phyloP scores from a whole-genome alignment of 2,797 vertebrate species.

The Fistularia tabacaria region DNA sequence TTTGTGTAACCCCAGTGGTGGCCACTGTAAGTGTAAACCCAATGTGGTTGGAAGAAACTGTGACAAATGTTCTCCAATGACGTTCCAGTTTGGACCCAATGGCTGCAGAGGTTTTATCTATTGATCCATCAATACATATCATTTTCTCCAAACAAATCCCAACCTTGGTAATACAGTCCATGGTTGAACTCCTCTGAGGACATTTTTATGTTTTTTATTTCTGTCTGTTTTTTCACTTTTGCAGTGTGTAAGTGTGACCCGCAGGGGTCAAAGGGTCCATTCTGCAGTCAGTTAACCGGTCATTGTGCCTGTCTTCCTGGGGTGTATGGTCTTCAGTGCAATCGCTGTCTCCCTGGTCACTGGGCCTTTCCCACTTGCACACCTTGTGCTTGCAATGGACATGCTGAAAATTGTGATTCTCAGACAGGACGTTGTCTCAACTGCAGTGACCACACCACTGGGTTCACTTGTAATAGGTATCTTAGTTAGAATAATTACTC shows the following conservation, averaged over 20 bases:
- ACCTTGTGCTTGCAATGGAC: constrained; percentile 89
- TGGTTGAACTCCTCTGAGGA: too few relatives aligned
- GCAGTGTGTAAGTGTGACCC: constrained; percentile 84
- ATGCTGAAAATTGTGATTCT: constrained; percentile 80
- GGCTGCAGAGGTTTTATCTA: constrained; percentile 81
- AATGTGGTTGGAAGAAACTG: constrained; percentile 90
- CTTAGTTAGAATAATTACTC: neutral
- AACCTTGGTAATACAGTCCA: too few relatives aligned
- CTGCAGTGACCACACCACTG: constrained; percentile 85
- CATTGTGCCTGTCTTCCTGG: constrained; percentile 87
- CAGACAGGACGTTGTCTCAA: constrained; percentile 79
- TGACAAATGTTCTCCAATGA: constrained; percentile 83
- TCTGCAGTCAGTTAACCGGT: constrained; percentile 83
- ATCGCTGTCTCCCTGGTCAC: constrained; percentile 86
- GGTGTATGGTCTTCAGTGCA: constrained; percentile 83
- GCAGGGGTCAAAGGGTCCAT: constrained; percentile 81
- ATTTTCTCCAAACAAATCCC: neutral
- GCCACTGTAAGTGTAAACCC: constrained; percentile 89
- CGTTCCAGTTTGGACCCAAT: constrained; percentile 88
- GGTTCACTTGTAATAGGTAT: constrained; percentile 89
- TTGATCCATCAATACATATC: neutral
- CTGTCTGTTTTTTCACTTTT: constrained; percentile 1
- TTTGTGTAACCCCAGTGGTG: constrained; percentile 88
- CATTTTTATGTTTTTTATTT: neutral
- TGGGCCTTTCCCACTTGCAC: constrained; percentile 94